These are phyloP conservation scores for Melipona beecheii DNA, from an alignment of 2,888 invertebrate genomes.

Conservation along the genomic window DNA sequence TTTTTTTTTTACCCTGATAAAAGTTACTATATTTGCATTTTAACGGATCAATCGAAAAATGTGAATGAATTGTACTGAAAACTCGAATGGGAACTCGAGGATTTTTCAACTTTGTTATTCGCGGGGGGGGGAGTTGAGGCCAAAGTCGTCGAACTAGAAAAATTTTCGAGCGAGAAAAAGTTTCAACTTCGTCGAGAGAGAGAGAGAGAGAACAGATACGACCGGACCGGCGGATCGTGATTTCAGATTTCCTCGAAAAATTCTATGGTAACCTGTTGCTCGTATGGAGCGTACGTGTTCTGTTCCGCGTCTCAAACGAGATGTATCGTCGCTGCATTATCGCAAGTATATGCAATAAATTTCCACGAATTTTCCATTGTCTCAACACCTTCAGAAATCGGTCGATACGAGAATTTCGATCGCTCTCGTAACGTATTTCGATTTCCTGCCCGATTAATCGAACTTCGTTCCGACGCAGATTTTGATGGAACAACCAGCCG, in stretches of 20 bases:
- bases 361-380: not conserved
- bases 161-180: no score
- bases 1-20: no score
- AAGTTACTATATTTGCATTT: no score
- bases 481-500: not conserved
- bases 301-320: not conserved
- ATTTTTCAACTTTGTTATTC: no score
- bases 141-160: no score
- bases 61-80: no score
- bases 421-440: not conserved
- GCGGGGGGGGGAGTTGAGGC: no score
- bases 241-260: slow-evolving; percentile 11
- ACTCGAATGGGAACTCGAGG: no score
- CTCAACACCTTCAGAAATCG: not conserved
- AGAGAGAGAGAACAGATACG: no score
- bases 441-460: not conserved
- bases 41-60: no score
- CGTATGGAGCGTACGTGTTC: not conserved
- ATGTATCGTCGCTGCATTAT: not conserved
- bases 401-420: not conserved
- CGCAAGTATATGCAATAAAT: not conserved
- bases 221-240: not conserved
- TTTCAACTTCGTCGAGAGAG: no score
- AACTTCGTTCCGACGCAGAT: not conserved
- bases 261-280: slow-evolving; percentile 20